phyloP scores from a whole-genome alignment of 1,140 invertebrate species.

The Andricus grossulariae region DNA sequence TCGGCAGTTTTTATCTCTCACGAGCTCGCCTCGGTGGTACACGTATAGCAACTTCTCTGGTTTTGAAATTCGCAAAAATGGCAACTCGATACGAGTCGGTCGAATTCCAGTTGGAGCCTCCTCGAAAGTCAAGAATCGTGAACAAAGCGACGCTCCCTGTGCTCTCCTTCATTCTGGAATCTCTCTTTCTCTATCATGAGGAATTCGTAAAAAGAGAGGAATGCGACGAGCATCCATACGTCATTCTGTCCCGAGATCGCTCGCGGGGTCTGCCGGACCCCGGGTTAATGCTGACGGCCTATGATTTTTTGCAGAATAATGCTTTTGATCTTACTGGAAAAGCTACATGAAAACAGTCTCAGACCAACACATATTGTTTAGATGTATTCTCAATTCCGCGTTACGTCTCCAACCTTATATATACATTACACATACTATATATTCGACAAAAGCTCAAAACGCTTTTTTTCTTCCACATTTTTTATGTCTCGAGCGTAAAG shows the following conservation, averaged over 20 bases:
- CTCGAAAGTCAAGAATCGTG: constrained; percentile 49
- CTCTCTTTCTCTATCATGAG: constrained; percentile 46
- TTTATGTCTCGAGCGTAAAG: neutral
- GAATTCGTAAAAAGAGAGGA: constrained; percentile 60
- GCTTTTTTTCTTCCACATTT: constrained; percentile 9
- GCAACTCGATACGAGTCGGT: constrained; percentile 57
- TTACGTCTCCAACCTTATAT: neutral
- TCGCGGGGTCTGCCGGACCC: constrained; percentile 39
- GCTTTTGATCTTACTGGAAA: constrained; percentile 9
- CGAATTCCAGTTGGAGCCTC: constrained; percentile 57
- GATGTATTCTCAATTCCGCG: neutral
- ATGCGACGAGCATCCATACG: constrained; percentile 57
- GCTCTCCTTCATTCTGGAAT: constrained; percentile 37
- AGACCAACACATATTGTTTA: constrained; percentile 27
- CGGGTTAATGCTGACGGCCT: constrained; percentile 31
- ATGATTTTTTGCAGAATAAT: constrained; percentile 34
- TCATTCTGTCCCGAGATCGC: constrained; percentile 60
- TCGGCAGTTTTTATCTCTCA: neutral
- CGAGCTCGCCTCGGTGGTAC: constrained; percentile 17
- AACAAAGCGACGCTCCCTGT: constrained; percentile 58
- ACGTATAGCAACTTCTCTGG: constrained; percentile 7
- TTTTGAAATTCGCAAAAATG: constrained; percentile 43
- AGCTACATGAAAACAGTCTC: neutral
- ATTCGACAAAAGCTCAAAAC: constrained; percentile 1
- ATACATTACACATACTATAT: neutral